phyloP scores from a whole-genome alignment of 1,140 invertebrate species.

The Tetraneura akinire region DNA sequence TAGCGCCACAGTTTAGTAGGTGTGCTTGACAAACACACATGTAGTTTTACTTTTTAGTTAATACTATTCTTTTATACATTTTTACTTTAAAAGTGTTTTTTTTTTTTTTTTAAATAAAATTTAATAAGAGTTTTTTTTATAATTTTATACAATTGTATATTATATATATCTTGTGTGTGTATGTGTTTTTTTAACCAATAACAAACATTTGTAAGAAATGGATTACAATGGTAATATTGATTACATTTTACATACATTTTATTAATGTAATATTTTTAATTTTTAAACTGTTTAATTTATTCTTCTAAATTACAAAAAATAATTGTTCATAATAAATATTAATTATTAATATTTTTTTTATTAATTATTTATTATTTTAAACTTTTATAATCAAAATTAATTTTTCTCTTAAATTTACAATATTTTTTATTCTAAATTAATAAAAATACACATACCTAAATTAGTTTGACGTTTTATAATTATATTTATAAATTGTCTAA shows the following conservation, averaged over 20 bases:
- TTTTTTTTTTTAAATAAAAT: neutral
- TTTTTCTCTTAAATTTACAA: no score
- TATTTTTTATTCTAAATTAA: no score
- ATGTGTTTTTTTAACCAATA: neutral
- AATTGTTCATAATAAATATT: neutral
- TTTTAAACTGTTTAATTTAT: neutral
- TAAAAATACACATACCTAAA: no score
- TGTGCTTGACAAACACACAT: constrained; percentile 7
- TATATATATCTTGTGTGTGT: neutral
- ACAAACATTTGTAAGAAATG: neutral
- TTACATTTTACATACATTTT: neutral
- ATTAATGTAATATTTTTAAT: neutral
- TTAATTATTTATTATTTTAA: no score
- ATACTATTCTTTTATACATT: neutral
- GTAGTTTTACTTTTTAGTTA: neutral
- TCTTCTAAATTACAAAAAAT: neutral
- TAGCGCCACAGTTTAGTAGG: constrained; percentile 7
- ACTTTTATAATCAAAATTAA: no score
- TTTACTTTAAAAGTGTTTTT: neutral
- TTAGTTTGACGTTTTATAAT: no score
- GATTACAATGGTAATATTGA: constrained; percentile 20
- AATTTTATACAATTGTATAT: neutral
- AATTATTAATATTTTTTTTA: no score
- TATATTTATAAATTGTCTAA: no score
- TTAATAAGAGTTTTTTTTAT: neutral